Evolutionary conservation across 2,113 vertebrate species (phyloP), one percentile per base, ranked within the genome.

Genomic region (Micronycteris hirsuta): DNA sequence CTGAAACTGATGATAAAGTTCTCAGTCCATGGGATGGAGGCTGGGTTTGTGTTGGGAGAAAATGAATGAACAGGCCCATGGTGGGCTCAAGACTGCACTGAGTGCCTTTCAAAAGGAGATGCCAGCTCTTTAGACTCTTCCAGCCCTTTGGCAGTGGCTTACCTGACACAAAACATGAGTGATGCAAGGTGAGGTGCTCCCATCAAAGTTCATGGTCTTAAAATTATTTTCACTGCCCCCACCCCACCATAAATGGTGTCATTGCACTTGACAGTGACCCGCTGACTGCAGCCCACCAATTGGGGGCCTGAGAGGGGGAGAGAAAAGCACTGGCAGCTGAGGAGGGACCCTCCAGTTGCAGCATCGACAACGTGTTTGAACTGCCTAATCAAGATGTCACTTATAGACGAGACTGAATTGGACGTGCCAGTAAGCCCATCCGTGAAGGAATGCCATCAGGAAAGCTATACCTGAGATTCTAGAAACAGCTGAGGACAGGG

Each of bases 1-100:
- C 61, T 81, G 68, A 95, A 82, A 84, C 6, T 4, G 47, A 89
- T 12, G n/a, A 81, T 43, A 45, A 63, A 81, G 20, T 74, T 93
- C 49, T 91, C 82, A 65, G 7, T 33, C 63, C 52, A 41, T 2
- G 9, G n/a, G 28, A 10, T 68, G 20, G 41, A n/a, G 15, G 52
- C 3, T 1, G 65, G n/a, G 12, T 45, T 38, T 31, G 47, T 4
- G 38, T 15, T 24, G 24, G 61, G 67, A 82, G 74, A 54, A 0
- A 2, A 58, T 24, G 33, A 76, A 78, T 43, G n/a, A 33, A 77
- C 10, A 47, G 20, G 38, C 16, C 54, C 41, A 36, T 54, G 26
- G 3, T 52, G 65, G 36, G 22, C 33, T 95, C n/a, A 15, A 24
- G 52, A 47, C 22, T 95, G 63, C n/a, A 38, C 61, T 11, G 38